A percentile compares a stretch with the other conserved stretches of the same genome.
Conservation (phyloP, 2,113 vertebrate genomes). For the Sminthopsis crassicaudata region DNA sequence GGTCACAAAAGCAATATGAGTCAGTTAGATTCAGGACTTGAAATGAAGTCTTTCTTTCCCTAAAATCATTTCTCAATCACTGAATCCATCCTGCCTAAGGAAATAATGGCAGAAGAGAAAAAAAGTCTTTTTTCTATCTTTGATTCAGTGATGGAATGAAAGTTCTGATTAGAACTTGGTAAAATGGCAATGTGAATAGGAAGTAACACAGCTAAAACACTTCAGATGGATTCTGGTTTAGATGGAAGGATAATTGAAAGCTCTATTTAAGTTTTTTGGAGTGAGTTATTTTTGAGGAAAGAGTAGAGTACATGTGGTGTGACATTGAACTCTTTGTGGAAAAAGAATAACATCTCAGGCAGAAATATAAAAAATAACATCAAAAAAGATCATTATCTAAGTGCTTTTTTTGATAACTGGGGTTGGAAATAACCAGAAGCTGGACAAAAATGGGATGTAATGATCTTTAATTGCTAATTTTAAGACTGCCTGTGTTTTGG, state of each 20-base stretch:
- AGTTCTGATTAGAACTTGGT: neutral
- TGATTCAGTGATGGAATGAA: neutral
- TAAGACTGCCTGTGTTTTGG: neutral
- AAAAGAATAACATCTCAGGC: constrained; percentile 50
- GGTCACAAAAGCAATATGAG: neutral
- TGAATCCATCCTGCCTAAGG: neutral
- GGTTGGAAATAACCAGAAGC: neutral
- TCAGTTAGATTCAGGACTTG: neutral
- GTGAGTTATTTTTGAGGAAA: constrained; percentile 63
- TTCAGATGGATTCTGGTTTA: constrained; percentile 11
- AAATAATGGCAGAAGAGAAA: neutral
- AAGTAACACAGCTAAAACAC: neutral
- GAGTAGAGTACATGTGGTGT: neutral
- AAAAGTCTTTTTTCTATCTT: neutral
- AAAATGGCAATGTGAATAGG: neutral
- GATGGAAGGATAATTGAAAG: constrained; percentile 16
- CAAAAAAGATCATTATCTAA: neutral
- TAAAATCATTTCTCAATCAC: neutral
- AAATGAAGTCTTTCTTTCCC: neutral
- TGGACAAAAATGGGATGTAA: neutral
- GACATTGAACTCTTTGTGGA: constrained; percentile 57
- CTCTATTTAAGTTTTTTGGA: constrained; percentile 18
- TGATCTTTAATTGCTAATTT: neutral
- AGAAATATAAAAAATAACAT: constrained; percentile 40
- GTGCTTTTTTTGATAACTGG: neutral